A percentile compares a stretch with the other conserved stretches of the same genome.
phyloP scores from a whole-genome alignment of 2,888 invertebrate species.

The Ganaspis brasiliensis region DNA sequence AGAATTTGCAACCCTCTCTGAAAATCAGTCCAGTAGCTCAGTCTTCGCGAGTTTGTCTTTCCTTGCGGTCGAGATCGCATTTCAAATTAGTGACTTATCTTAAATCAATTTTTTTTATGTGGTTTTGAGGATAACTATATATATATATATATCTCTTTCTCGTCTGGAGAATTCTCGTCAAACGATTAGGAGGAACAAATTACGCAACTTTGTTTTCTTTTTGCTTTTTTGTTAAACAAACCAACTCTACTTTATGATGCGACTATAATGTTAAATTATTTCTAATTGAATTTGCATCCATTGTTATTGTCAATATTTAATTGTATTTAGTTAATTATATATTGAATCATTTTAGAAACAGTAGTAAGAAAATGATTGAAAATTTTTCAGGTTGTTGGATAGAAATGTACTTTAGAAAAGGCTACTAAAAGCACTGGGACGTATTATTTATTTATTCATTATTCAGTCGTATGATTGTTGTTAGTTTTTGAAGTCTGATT shows the following conservation, averaged over 20 bases:
- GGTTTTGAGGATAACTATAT: not conserved
- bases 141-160: not conserved
- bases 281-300: too few species aligned
- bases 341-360: too few species aligned
- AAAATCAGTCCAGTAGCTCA: slow-evolving; percentile 59
- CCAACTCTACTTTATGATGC: too few species aligned
- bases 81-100: not conserved
- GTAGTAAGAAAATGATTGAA: slow-evolving; percentile 40
- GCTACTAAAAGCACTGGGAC: slow-evolving; percentile 5
- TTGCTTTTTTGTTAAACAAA: too few species aligned
- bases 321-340: too few species aligned
- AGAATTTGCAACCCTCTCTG: slow-evolving; percentile 55
- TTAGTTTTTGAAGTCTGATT: not conserved
- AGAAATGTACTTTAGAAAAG: slow-evolving; percentile 9
- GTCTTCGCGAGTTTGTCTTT: slow-evolving; percentile 61
- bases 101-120: not conserved
- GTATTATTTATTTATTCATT: slow-evolving; percentile 1
- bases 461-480: not conserved
- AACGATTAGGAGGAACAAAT: not conserved
- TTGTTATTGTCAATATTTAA: too few species aligned
- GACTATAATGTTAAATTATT: too few species aligned
- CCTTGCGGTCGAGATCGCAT: slow-evolving; percentile 47
- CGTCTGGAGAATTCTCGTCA: not conserved
- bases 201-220: too few species aligned
- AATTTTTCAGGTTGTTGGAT: slow-evolving; percentile 33